Evolutionary conservation across 2,888 invertebrate genomes (phyloP), one percentile per base, ranked within the genome.

Genomic region (Mythimna impura): DNA sequence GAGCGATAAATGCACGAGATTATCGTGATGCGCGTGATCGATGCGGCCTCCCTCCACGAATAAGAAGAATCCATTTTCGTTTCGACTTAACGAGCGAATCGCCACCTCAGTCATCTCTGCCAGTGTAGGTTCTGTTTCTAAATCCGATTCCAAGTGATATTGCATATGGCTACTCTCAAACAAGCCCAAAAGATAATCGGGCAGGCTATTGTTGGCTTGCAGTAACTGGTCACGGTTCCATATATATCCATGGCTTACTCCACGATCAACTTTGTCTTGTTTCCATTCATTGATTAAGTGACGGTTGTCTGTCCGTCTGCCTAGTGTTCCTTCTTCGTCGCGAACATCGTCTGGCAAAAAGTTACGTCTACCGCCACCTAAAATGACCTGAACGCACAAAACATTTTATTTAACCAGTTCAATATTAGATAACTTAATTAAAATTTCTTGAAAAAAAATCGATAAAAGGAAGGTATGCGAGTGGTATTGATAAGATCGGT

Each of bases 351-450:
- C 96, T 0, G 97, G 97, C 22, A 97, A 88, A 82, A 98, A 97
- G 74, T 97, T 96, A 10, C 93, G 91, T 40, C 97, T 94, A 2
- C 98, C 98, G 0, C 98, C 98, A 0, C 98, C 98, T 75, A 98
- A 90, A 61, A 98, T 97, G 0, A 98, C 97, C 96, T 97, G 80
- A 82, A 66, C 20, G 34, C 2, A 62, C 0, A 30, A 81, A 72
- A 40, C 2, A 40, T 30, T 5, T 34, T 40, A n/a, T 40, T 30
- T 62, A 9, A 55, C 25, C 25, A 52, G 9, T 17, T 65, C 8
- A 40, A 36, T 36, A 36, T 36, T 9, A 36, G 8, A 36, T 40
- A 14, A 40, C 0, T 5, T 6, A 6, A 47, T 47, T 6, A 47
- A 17, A 17, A 47, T 17, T 14, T 17, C 5, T 17, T 43, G 43